Base-by-base conservation (phyloP, 2,797 vertebrate genomes). In the Coranthus polyacanthus region DNA sequence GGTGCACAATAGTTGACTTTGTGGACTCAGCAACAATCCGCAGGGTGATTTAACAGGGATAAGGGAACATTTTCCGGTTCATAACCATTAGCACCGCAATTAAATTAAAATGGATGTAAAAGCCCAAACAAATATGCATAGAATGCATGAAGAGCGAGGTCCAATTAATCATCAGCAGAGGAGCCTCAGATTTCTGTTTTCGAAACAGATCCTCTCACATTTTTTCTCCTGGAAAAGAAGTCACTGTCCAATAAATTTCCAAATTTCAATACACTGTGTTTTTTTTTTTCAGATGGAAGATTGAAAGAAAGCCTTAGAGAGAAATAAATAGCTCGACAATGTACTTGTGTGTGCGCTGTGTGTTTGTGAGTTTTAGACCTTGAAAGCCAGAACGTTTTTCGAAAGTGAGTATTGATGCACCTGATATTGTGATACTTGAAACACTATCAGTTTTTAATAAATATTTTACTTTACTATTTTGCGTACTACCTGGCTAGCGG, bases 21-120 rank as follows among this genome's bases (percentile, higher is more conserved):
- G 75, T 80, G 67, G 72, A 84, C 79, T 84, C 76, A 66, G 87
- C 78, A 81, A 67, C 85, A 83, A 75, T 65, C 61, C 13, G n/a
- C 37, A 42, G 71, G 77, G 67, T 63, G 67, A 87, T 88, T 84
- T 66, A 77, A 54, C 44, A 38, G 59, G 59, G 45, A 81, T 72
- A 63, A 70, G 49, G 47, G 58, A 57, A 67, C 65, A 72, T 78
- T 80, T 79, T 84, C 43, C 12, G 50, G 53, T 55, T 87, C 68
- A 81, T 80, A 73, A 79, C 66, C 77, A 80, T 89, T 86, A 82
- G 75, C 41, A 9, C 39, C 16, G 39, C 83, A 81, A 81, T 87
- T 83, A 84, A 64, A 82, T 68, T 74, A 22, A 72, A 83, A 86
- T 39, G 34, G 77, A 77, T 84, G 67, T 57, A 45, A 72, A 75